phyloP scores from a whole-genome alignment of 2,888 invertebrate species.

The Nesidiocoris tenuis region DNA sequence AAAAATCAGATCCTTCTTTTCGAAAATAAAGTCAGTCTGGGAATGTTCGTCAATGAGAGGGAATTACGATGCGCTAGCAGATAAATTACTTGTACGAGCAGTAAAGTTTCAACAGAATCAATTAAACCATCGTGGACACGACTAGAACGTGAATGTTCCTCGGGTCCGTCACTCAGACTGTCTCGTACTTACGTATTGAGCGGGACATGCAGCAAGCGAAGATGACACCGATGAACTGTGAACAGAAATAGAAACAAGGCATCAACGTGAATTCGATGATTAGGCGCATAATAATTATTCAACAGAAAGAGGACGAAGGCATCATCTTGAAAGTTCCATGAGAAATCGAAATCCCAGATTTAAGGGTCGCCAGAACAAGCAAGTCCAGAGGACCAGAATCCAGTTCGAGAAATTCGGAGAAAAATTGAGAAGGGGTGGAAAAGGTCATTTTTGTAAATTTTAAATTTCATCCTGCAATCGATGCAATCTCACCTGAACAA shows the following conservation, averaged over 20 bases:
- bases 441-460: too few relatives aligned
- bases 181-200: constrained; percentile 69
- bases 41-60: neutral
- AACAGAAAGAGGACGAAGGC: too few relatives aligned
- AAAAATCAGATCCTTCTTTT: neutral
- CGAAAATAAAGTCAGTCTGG: neutral
- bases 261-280: too few relatives aligned
- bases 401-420: too few relatives aligned
- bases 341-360: too few relatives aligned
- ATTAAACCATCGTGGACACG: constrained; percentile 36
- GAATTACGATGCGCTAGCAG: neutral
- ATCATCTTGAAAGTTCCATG: too few relatives aligned
- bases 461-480: too few relatives aligned
- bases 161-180: constrained; percentile 47
- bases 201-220: constrained; percentile 92
- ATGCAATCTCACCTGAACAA: constrained; percentile 70
- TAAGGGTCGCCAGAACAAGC: too few relatives aligned
- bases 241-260: constrained; percentile 3
- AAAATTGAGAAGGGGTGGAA: too few relatives aligned
- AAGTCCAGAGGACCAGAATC: too few relatives aligned
- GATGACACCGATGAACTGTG: constrained; percentile 76
- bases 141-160: constrained; percentile 37
- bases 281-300: too few relatives aligned
- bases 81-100: constrained; percentile 20
- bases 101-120: constrained; percentile 23